Evolutionary conservation across 2,113 vertebrate genomes (phyloP).

Genomic region (Siphamia tubifer): DNA sequence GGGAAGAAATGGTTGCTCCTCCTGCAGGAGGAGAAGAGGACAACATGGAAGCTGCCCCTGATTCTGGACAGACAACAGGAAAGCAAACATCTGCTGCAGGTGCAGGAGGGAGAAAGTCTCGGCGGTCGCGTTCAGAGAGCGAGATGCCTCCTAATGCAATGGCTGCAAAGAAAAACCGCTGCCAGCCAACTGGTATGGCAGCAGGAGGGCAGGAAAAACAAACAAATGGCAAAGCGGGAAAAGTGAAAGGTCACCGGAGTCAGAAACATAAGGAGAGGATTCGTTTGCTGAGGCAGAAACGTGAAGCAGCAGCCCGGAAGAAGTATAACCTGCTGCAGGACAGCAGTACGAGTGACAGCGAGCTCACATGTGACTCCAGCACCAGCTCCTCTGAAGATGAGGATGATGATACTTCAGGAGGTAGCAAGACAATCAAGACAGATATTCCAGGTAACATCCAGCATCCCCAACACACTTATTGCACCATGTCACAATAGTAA

Average conservation of each 20-base stretch:
- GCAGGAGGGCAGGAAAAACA: slow-evolving; percentile 86
- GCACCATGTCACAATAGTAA: neutral
- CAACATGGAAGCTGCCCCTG: slow-evolving; percentile 67
- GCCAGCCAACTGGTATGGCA: slow-evolving; percentile 59
- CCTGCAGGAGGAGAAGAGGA: slow-evolving; percentile 60
- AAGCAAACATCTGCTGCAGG: slow-evolving; percentile 49
- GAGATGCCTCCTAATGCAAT: slow-evolving; percentile 86
- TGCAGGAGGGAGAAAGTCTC: slow-evolving; percentile 85
- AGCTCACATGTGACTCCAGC: slow-evolving; percentile 96
- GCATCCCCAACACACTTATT: slow-evolving; percentile 3
- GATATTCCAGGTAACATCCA: slow-evolving; percentile 92
- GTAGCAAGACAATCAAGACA: slow-evolving; percentile 96
- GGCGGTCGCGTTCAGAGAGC: slow-evolving; percentile 92
- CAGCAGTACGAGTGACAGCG: slow-evolving; percentile 98
- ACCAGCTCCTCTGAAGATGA: slow-evolving; percentile 90
- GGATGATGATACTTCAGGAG: slow-evolving; percentile 90
- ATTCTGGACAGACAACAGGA: slow-evolving; percentile 67
- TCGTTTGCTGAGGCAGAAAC: slow-evolving; percentile 90
- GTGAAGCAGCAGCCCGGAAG: slow-evolving; percentile 93
- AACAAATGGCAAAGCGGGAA: slow-evolving; percentile 85
- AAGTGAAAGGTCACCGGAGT: slow-evolving; percentile 91
- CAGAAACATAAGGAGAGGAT: slow-evolving; percentile 98
- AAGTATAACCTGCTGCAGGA: slow-evolving; percentile 98
- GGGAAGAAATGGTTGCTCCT: slow-evolving; percentile 83
- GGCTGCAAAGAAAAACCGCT: slow-evolving; percentile 97